Evolutionary conservation across 2,113 vertebrate genomes (phyloP).

Genomic region (Xiphorhynchus elegans): DNA sequence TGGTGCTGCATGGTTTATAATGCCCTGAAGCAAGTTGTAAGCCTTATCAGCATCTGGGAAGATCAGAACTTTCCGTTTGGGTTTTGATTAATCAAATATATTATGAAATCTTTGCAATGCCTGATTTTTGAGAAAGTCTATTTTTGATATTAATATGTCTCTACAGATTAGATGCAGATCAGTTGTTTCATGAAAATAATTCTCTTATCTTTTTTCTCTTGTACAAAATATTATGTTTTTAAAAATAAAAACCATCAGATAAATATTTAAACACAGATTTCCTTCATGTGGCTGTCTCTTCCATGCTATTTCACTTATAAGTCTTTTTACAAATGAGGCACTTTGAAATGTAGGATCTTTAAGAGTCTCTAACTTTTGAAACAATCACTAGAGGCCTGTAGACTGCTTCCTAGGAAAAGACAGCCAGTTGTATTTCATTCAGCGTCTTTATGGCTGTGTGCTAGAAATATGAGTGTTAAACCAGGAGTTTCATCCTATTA

Average conservation of each 20-base stretch:
- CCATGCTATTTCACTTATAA: slow-evolving; percentile 37
- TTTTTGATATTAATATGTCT: slow-evolving; percentile 62
- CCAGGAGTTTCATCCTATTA: slow-evolving; percentile 69
- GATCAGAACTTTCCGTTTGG: slow-evolving; percentile 41
- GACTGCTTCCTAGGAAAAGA: slow-evolving; percentile 35
- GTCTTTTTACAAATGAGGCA: slow-evolving; percentile 33
- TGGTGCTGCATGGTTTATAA: slow-evolving; percentile 25
- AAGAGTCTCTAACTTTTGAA: slow-evolving; percentile 65
- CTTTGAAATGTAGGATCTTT: slow-evolving; percentile 47
- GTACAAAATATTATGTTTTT: slow-evolving; percentile 37
- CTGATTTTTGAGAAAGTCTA: slow-evolving; percentile 43
- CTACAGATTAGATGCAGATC: slow-evolving; percentile 35
- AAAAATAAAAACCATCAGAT: slow-evolving; percentile 60
- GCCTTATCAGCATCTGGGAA: slow-evolving; percentile 43
- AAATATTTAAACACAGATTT: slow-evolving; percentile 66
- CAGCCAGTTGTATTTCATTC: slow-evolving; percentile 66
- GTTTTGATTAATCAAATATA: slow-evolving; percentile 63
- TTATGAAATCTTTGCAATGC: slow-evolving; percentile 50
- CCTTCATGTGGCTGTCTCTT: slow-evolving; percentile 26
- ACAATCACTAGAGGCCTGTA: slow-evolving; percentile 56
- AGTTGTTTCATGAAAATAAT: slow-evolving; percentile 62
- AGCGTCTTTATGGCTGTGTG: slow-evolving; percentile 53
- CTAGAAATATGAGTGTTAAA: slow-evolving; percentile 67
- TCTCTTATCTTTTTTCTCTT: slow-evolving; percentile 45
- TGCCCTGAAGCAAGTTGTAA: slow-evolving; percentile 44